Conservation (phyloP, 2,113 vertebrate genomes). For the Grus americana region DNA sequence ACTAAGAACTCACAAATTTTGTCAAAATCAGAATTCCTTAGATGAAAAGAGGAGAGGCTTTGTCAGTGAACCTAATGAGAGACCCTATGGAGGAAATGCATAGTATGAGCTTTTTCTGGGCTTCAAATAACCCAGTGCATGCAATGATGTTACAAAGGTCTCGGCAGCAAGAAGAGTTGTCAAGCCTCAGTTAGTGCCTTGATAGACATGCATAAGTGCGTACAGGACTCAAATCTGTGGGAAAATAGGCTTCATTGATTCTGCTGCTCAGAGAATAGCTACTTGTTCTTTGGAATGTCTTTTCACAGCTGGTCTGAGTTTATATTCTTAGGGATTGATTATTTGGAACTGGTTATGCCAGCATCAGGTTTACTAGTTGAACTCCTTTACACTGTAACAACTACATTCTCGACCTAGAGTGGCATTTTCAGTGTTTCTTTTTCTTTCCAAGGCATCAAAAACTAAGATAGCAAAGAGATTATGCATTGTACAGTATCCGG, state of each 20-base stretch:
- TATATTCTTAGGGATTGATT: background rate
- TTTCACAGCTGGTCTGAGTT: background rate
- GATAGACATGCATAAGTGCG: background rate
- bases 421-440: background rate
- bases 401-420: background rate
- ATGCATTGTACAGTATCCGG: background rate
- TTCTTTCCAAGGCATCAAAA: background rate
- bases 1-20: background rate
- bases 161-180: background rate
- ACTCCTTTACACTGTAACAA: background rate
- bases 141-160: background rate
- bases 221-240: background rate
- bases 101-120: background rate
- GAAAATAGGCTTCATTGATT: background rate
- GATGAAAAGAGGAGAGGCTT: background rate
- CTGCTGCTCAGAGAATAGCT: background rate
- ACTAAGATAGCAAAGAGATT: background rate
- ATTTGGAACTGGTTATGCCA: background rate
- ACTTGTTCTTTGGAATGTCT: background rate
- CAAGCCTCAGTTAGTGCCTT: background rate
- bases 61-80: background rate
- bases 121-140: background rate
- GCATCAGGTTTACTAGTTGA: background rate
- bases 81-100: accelerated
- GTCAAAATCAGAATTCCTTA: background rate